Evolutionary conservation across 2,797 vertebrate species (phyloP).

Genomic region (Peromyscus melanophrys): DNA sequence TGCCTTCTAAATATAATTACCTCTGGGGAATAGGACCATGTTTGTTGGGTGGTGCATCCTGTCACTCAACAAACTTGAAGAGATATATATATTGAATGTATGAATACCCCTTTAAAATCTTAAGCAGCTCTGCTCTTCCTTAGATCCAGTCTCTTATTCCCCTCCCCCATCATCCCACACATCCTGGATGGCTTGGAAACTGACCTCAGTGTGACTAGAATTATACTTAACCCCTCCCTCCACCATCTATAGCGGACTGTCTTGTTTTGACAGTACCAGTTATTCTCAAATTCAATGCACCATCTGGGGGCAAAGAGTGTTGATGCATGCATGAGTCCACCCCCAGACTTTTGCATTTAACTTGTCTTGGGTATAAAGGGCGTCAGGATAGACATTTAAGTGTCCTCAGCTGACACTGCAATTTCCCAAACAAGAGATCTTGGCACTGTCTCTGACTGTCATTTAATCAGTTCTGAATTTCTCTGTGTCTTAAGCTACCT

Average conservation of each 20-base stretch:
- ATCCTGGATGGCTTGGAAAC: background rate
- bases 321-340: background rate
- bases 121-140: background rate
- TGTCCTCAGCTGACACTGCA: background rate
- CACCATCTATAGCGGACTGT: background rate
- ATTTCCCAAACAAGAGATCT: conserved; percentile 4
- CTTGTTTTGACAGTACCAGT: background rate
- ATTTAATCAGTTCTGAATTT: background rate
- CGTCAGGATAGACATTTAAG: background rate
- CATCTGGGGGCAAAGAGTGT: background rate
- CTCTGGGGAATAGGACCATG: background rate
- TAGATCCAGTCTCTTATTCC: background rate
- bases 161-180: background rate
- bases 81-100: background rate
- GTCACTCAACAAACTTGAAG: background rate
- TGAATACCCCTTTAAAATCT: background rate
- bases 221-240: background rate
- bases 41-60: background rate
- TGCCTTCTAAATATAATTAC: background rate
- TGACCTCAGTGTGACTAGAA: background rate
- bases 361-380: background rate
- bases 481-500: background rate
- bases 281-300: background rate
- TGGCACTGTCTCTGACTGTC: background rate
- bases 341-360: background rate